Percentiles rank a stretch among this genome's conserved stretches.
These are phyloP conservation scores for Drosophila oshimai DNA, from an alignment of 1,140 invertebrate genomes.

Conservation along the genomic window DNA sequence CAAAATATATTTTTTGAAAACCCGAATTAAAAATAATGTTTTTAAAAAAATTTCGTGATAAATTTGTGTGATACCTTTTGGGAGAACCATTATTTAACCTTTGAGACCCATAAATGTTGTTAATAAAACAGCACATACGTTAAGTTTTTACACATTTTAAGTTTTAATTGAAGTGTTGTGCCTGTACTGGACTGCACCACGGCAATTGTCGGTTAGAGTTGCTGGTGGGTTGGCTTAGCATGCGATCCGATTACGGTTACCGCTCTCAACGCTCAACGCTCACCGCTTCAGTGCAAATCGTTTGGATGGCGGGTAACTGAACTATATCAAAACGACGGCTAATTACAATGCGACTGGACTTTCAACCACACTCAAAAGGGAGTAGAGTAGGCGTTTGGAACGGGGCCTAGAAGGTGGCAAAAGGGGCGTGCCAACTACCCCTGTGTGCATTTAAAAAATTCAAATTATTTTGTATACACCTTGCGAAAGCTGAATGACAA, in stretches of 20 bases:
- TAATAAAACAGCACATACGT: too few species aligned
- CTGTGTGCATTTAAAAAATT: conserved; percentile 1
- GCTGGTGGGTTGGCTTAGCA: conserved; percentile 59
- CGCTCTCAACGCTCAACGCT: conserved; percentile 25
- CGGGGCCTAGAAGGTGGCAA: too few species aligned
- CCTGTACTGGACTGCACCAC: conserved; percentile 11
- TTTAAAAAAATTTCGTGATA: too few species aligned
- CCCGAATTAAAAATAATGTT: too few species aligned
- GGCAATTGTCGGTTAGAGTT: conserved; percentile 3
- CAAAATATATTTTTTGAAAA: too few species aligned
- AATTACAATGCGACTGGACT: conserved; percentile 53
- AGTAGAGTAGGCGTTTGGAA: too few species aligned
- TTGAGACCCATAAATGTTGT: too few species aligned
- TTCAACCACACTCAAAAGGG: background rate
- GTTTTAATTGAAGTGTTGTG: too few species aligned
- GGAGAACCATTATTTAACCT: too few species aligned
- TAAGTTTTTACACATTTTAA: too few species aligned
- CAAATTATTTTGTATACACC: conserved; percentile 23
- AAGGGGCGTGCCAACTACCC: conserved; percentile 1
- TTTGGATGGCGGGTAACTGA: conserved; percentile 62
- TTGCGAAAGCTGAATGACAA: conserved; percentile 15
- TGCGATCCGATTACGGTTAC: conserved; percentile 73
- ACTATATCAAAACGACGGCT: conserved; percentile 50
- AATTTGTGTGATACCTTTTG: too few species aligned
- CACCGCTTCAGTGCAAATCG: conserved; percentile 55